Evolutionary conservation across 2,797 vertebrate genomes (phyloP).

Genomic region (Limosa lapponica): DNA sequence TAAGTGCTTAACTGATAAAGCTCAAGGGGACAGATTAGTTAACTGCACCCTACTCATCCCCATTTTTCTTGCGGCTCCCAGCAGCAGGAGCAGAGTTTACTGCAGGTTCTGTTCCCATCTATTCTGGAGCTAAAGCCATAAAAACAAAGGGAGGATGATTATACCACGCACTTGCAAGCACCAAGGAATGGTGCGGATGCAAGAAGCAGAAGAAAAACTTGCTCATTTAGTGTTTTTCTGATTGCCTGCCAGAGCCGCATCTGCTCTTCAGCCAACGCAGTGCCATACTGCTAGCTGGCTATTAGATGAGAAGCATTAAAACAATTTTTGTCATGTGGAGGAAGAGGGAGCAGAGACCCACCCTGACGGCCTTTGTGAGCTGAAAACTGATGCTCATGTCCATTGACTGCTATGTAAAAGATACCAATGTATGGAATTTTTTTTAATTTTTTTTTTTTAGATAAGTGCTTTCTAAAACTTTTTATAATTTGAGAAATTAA

Average conservation of each 20-base stretch:
- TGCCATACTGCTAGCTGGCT: neutral
- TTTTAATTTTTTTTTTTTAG: neutral
- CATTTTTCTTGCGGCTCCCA: rapidly evolving
- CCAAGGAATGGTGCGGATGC: neutral
- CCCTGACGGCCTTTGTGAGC: neutral
- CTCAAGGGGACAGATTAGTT: neutral
- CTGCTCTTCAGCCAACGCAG: neutral
- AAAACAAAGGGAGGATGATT: slow-evolving; percentile 16
- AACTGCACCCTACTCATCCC: neutral
- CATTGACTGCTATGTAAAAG: neutral
- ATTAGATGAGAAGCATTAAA: neutral
- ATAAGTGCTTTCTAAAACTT: neutral
- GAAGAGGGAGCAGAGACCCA: neutral
- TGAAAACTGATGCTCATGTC: neutral
- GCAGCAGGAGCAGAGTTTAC: neutral
- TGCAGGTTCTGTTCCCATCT: neutral
- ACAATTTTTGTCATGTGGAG: neutral
- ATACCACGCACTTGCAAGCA: neutral
- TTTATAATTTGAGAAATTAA: neutral
- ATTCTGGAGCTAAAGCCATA: neutral
- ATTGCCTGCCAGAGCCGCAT: slow-evolving; percentile 40
- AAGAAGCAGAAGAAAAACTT: slow-evolving; percentile 10
- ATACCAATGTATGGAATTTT: neutral
- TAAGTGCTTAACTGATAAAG: neutral
- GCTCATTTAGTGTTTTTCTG: slow-evolving; percentile 53